Conservation (phyloP, 2,888 invertebrate genomes). For the Lepidonotus clava region DNA sequence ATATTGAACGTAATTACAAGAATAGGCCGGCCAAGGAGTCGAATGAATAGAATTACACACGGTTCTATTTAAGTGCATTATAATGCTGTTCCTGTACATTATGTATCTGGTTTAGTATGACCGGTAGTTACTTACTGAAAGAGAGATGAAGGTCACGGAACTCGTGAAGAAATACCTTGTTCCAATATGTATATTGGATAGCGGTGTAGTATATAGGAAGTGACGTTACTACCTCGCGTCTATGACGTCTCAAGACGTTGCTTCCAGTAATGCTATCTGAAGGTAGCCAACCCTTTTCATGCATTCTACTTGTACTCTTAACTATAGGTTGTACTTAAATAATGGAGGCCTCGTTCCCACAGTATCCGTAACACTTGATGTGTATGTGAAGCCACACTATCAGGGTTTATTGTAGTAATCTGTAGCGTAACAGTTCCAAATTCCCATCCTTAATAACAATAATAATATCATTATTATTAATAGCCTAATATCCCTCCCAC, state of each 20-base stretch:
- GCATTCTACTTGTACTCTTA: background rate
- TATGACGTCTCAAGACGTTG: background rate
- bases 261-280: slow-evolving; percentile 5
- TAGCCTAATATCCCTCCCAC: too few species aligned
- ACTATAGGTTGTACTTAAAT: background rate
- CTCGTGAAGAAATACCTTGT: too few species aligned
- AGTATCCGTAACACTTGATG: too few species aligned
- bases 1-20: background rate
- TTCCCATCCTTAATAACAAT: background rate
- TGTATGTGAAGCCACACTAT: background rate
- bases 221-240: slow-evolving; percentile 35
- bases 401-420: slow-evolving; percentile 16
- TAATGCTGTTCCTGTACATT: background rate
- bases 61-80: too few species aligned
- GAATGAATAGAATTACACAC: too few species aligned
- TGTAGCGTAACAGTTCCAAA: background rate
- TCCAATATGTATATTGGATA: background rate
- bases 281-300: background rate
- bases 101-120: background rate
- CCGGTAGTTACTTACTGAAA: background rate
- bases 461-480: too few species aligned
- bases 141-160: background rate
- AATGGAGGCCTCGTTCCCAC: background rate
- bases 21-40: background rate
- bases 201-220: background rate